Base-by-base conservation (phyloP, 2,888 invertebrate genomes). In the Chrysopilus asiliformis region DNA sequence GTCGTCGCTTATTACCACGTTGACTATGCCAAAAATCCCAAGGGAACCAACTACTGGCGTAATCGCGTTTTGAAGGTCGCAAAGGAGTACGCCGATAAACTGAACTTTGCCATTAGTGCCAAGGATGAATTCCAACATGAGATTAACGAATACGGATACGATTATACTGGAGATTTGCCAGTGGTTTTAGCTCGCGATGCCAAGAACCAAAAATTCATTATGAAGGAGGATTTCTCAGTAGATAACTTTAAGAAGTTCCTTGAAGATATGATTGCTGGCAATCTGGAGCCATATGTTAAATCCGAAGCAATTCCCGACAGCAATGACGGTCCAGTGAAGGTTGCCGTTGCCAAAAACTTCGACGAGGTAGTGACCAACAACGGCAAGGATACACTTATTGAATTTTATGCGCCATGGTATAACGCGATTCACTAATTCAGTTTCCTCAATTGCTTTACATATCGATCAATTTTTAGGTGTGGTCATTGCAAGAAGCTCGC, bases 401-500 rank as follows among this genome's bases (percentile, higher is more conserved):
- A 99, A 67, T 98, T 98, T 69, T 98, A 98, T 64, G 97, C 97
- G 22, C 95, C 95, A 2, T 97, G 95, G 95, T n/a, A n/a, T n/a
- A n/a, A n/a, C n/a, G n/a, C n/a, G n/a, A n/a, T n/a, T n/a, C n/a
- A n/a, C n/a, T n/a, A n/a, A n/a, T n/a, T n/a, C n/a, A n/a, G n/a
- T n/a, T n/a, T n/a, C n/a, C n/a, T n/a, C n/a, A n/a, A n/a, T n/a
- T n/a, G n/a, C n/a, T n/a, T n/a, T n/a, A n/a, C n/a, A n/a, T n/a
- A n/a, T n/a, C n/a, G n/a, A n/a, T n/a, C n/a, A n/a, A n/a, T n/a
- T n/a, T n/a, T n/a, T n/a, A n/a, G n/a, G n/a, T 94, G 93, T 61
- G 95, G 97, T 47, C 97, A 98, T 58, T 99, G 98, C 70, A 97
- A 98, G 67, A 86, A 85, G 62, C 71, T 99, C 32, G 73, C 87